Percentiles rank a stretch among this genome's conserved stretches.
Evolutionary conservation across 2,113 vertebrate species (phyloP).

Genomic region (Mus spicilegus): DNA sequence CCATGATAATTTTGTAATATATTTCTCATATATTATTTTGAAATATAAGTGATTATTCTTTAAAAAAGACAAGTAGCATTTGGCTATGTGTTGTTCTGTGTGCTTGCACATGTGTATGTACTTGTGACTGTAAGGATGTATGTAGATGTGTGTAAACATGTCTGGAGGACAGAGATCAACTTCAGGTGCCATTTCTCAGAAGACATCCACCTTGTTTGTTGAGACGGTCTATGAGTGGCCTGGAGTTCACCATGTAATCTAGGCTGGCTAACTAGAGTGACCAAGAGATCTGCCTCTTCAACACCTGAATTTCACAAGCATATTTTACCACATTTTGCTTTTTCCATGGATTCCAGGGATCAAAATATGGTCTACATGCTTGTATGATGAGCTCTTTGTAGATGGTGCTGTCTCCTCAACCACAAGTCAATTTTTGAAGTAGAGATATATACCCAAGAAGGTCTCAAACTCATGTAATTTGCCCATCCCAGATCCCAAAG

Average conservation of each 20-base stretch:
- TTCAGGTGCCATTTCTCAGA: neutral
- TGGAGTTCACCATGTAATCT: neutral
- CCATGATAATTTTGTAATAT: neutral
- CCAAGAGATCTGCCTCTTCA: neutral
- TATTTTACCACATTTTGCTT: neutral
- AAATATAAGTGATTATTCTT: slow-evolving; percentile 37
- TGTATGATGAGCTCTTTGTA: neutral
- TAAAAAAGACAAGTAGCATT: neutral
- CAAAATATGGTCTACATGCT: neutral
- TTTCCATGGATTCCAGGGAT: neutral
- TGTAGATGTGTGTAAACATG: neutral
- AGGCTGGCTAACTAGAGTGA: neutral
- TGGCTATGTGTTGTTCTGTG: neutral
- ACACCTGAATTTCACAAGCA: neutral
- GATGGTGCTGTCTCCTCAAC: neutral
- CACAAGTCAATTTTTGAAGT: neutral
- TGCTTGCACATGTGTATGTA: neutral
- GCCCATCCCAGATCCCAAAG: neutral
- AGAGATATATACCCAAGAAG: neutral
- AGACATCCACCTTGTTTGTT: neutral
- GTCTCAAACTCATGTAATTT: neutral
- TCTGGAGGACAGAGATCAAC: neutral
- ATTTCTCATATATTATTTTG: slow-evolving; percentile 16
- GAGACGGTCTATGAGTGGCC: neutral
- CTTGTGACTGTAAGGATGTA: neutral